Base-by-base conservation (phyloP, 2,113 vertebrate genomes). In the Dendrocopos noguchii region DNA sequence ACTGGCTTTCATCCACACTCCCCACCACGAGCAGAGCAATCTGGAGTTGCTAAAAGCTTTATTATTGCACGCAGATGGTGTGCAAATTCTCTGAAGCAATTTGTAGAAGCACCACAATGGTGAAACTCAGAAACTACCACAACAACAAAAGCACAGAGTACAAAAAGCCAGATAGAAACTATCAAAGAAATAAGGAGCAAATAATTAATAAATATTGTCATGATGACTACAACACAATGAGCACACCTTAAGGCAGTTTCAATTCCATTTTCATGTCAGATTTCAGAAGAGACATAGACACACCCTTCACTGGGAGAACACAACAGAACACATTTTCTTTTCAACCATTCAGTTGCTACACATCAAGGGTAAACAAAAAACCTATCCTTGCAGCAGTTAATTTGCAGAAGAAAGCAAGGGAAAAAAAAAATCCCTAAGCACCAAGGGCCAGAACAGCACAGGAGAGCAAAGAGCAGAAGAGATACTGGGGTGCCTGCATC, bases 11-110 rank as follows among this genome's bases (percentile, higher is more conserved):
- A 72, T 77, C 94, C 94, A 90, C 27, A 0, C 83, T 93, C 87
- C 82, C 73, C 73, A 93, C 90, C 89, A 93, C 0, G 2, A 65
- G 91, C n/a, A 28, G 6, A 4, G 77, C 94, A 96, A 95, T 95
- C 94, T 96, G 93, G 87, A 92, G 83, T 22, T 84, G 83, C 94
- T 94, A 91, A 95, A 94, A 88, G 96, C 96, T 91, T 90, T 72
- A 61, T 94, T 93, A 94, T 3, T 84, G 93, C 85, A 95, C 76
- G 31, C 94, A 96, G 96, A 96, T 95, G 95, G 96, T 13, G 73
- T 44, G 80, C 95, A 94, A 94, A 91, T 84, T 92, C 82, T 80
- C 72, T 44, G 60, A 89, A 92, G 87, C 27, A 27, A 93, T 91
- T 86, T 5, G 18, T 44, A 87, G 63, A 81, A 86, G 73, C 61